A percentile compares a stretch with the other conserved stretches of the same genome.
Evolutionary conservation across 2,797 vertebrate species (phyloP).

Genomic region (Coregonus sp.): DNA sequence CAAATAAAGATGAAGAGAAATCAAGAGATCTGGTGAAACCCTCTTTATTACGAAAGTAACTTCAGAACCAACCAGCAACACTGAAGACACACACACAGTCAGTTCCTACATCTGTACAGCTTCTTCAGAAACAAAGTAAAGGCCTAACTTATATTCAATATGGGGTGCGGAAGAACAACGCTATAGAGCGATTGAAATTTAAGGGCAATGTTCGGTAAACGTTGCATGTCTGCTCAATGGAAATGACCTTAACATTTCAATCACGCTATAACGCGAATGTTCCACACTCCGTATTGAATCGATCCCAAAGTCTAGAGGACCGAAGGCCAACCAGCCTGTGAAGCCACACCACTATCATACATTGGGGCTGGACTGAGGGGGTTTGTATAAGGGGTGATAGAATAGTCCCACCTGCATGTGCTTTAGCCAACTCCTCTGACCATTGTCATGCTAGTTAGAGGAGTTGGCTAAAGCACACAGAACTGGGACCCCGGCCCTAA

Average conservation of each 20-base stretch:
- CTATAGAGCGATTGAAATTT: too few species aligned
- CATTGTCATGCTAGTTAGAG: not conserved
- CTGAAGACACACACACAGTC: not conserved
- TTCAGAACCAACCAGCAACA: slow-evolving; percentile 20
- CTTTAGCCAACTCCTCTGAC: not conserved
- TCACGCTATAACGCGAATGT: too few species aligned
- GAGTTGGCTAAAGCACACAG: not conserved
- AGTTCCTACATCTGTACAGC: slow-evolving; percentile 11
- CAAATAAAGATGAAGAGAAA: not conserved
- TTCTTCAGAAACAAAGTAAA: slow-evolving; percentile 1
- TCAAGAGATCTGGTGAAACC: slow-evolving; percentile 13
- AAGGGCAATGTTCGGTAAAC: too few species aligned
- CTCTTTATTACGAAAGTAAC: slow-evolving; percentile 56
- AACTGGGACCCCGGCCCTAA: not conserved
- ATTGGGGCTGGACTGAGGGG: not conserved
- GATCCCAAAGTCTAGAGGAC: slow-evolving; percentile 7
- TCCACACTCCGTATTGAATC: too few species aligned
- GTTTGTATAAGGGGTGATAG: not conserved
- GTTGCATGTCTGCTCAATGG: too few species aligned
- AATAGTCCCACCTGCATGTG: not conserved
- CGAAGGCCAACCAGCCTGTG: not conserved
- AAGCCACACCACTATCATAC: slow-evolving; percentile 8
- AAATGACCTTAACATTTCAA: too few species aligned
- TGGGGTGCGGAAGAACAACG: too few species aligned
- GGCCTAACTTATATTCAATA: too few species aligned